Base-by-base conservation (phyloP, 2,888 invertebrate species). In the Achlya flavicornis region DNA sequence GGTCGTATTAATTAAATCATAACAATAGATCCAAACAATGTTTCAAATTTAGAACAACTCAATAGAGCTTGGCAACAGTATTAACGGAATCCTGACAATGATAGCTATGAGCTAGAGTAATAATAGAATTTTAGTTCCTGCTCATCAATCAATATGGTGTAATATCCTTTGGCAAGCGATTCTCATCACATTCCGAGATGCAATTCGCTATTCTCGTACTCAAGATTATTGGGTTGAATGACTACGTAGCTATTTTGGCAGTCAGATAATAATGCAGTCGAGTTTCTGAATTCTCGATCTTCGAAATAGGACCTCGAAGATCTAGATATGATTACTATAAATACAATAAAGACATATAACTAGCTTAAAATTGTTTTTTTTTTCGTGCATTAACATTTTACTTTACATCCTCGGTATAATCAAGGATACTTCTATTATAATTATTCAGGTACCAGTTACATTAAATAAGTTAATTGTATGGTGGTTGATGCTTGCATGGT, bases 11-110 rank as follows among this genome's bases (percentile, higher is more conserved):
- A 26, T 26, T 26, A 26, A 2, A 26, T 26, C 10, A 12, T 10
- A 4, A n/a, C n/a, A 46, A 1, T 46, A 46, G 14, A 46, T 46
- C n/a, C 3, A 46, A n/a, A 46, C 46, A n/a, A n/a, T 26, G 26
- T 46, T 14, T 46, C 46, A 46, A 46, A 46, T 46, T 5, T 35
- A 7, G 35, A 35, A 35, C 35, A 35, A 5, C 33, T 33, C 33
- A 46, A 46, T 46, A 11, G 46, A 46, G n/a, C 16, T 58, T 38
- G 38, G 38, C 58, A 58, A 11, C 16, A 58, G 16, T 38, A 58
- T 16, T 58, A 38, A 38, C n/a, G 58, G 58, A 58, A 58, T 58
- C 16, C 58, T 58, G 32, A 58, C 58, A 58, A 58, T 58, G 58
- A 38, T 38, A 58, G 16, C 10, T 58, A 38, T 58, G n/a, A n/a